A percentile compares a stretch with the other conserved stretches of the same genome.
These are phyloP conservation scores for Solea senegalensis DNA, from an alignment of 2,113 vertebrate species.

Conservation along the genomic window DNA sequence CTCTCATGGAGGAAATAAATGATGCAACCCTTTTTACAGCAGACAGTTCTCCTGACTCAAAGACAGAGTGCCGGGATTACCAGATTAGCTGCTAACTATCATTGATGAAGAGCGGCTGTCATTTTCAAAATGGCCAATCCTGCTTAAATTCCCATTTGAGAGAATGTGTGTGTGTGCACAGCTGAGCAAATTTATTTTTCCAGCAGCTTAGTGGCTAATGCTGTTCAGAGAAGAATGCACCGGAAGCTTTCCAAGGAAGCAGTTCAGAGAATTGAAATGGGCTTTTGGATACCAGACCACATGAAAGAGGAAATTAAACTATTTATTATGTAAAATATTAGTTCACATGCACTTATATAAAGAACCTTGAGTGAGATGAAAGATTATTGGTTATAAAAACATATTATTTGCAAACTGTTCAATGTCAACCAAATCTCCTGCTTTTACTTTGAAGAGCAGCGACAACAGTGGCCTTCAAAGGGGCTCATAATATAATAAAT, in stretches of 20 bases:
- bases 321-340: not conserved
- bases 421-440: not conserved
- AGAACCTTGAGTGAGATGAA: not conserved
- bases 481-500: not conserved
- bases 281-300: constrained; percentile 4
- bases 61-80: constrained; percentile 17
- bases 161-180: constrained; percentile 10
- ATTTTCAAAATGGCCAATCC: constrained; percentile 37
- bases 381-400: not conserved
- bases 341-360: not conserved
- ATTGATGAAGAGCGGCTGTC: constrained; percentile 35
- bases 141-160: constrained; percentile 43
- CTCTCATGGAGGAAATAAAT: constrained; percentile 1
- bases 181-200: constrained; percentile 65
- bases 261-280: constrained; percentile 36
- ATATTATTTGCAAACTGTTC: too few relatives aligned
- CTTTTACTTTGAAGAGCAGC: not conserved
- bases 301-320: constrained; percentile 7
- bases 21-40: constrained; percentile 15
- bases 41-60: constrained; percentile 35
- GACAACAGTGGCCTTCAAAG: too few relatives aligned
- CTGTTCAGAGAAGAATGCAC: constrained; percentile 33
- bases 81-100: constrained; percentile 34
- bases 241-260: constrained; percentile 50
- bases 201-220: constrained; percentile 56